Evolutionary conservation across 2,888 invertebrate genomes (phyloP).

Genomic region (Linyphia triangularis): DNA sequence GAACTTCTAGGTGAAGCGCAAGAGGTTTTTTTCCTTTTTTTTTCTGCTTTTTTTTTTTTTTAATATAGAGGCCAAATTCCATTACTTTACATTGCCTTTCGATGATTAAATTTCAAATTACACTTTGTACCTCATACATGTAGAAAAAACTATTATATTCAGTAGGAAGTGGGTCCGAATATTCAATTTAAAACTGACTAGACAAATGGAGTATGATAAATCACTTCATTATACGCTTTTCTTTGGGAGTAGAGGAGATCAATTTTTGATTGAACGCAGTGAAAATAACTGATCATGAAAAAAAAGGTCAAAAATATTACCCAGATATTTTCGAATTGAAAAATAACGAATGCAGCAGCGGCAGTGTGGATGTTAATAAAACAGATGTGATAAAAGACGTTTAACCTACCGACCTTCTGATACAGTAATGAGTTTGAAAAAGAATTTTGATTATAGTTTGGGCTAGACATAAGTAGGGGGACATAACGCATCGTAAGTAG

Average conservation of each 20-base stretch:
- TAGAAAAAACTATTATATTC: neutral
- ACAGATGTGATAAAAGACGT: neutral
- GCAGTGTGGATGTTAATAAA: neutral
- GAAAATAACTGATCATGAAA: constrained; percentile 1
- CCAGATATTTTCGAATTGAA: neutral
- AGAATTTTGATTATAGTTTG: neutral
- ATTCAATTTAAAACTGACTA: neutral
- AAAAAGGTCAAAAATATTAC: neutral
- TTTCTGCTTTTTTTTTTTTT: too few relatives aligned
- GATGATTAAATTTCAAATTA: constrained; percentile 9
- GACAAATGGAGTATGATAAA: constrained; percentile 32
- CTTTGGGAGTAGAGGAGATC: constrained; percentile 6
- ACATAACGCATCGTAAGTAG: neutral
- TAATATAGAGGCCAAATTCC: neutral
- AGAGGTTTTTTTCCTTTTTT: too few relatives aligned
- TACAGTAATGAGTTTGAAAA: neutral
- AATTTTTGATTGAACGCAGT: constrained; percentile 26
- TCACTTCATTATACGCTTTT: constrained; percentile 27
- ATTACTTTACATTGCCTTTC: neutral
- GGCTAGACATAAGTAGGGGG: neutral
- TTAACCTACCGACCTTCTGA: constrained; percentile 3
- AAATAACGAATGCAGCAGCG: neutral
- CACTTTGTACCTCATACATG: neutral
- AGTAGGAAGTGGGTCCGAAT: neutral
- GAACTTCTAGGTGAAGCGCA: neutral